Base-by-base conservation (phyloP, 2,797 vertebrate species). In the Pseudotriccus pelzelni region DNA sequence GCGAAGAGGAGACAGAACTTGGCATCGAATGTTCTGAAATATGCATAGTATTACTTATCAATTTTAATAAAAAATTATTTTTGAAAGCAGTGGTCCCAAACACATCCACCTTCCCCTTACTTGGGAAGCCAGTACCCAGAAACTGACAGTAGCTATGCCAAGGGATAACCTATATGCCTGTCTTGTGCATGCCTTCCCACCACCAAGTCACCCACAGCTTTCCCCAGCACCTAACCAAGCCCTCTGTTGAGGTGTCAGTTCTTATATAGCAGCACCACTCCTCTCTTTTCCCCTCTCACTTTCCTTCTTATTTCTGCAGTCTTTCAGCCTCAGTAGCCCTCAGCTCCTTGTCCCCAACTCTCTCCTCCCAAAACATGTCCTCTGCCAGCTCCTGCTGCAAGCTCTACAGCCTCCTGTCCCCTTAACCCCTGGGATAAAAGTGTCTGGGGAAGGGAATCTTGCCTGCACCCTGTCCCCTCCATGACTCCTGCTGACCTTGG, bases 321-420 rank as follows among this genome's bases (percentile, higher is more conserved):
- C 30, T 12, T 59, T 39, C 20, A 6, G 13, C 14, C 34, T 36
- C 52, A 17, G 44, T 2, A 62, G 16, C 16, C 34, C 30, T 46
- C 2, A 6, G 17, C 3, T 56, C 5, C 49, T 44, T 0, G 0
- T 28, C 11, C n/a, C 14, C 44, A 37, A 2, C 8, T 32, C 12
- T 62, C 7, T 2, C 24, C 27, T 53, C 37, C 12, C 8, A 11
- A 2, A 1, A 2, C 15, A 36, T 2, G 2, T 49, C 12, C 10
- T 11, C 55, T 36, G 30, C 21, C 14, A 28, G 50, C 24, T 69
- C 25, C 6, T 0, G 0, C 25, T 50, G 13, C 24, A 37, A 44
- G 20, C 3, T 34, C 13, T 8, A 10, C 24, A 0, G 0, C 6
- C 16, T 52, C n/a, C 27, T 11, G 11, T 22, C 39, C 20, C 25